Conservation (phyloP, 1,140 invertebrate species). For the Armadillidium nasatum region DNA sequence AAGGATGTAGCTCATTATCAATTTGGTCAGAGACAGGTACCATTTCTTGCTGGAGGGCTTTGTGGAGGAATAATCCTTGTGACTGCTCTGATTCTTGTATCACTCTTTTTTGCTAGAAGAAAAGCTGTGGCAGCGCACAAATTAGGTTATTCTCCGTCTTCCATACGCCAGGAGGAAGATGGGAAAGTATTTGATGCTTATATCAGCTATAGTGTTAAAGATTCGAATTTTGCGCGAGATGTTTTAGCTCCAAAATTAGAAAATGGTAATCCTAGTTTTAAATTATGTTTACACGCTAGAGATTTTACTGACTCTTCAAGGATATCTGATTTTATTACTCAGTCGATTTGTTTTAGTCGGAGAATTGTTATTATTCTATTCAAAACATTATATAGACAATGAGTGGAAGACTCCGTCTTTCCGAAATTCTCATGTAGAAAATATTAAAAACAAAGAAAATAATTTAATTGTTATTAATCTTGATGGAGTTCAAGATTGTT, state of each 20-base stretch:
- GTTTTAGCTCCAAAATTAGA: slow-evolving; percentile 68
- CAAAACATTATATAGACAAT: slow-evolving; percentile 88
- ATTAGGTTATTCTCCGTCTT: slow-evolving; percentile 23
- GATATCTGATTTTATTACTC: slow-evolving; percentile 83
- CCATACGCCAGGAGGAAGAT: slow-evolving; percentile 57
- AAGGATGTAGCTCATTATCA: slow-evolving; percentile 33
- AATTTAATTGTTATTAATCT: slow-evolving; percentile 78
- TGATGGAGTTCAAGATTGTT: slow-evolving; percentile 71
- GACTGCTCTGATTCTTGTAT: slow-evolving; percentile 32
- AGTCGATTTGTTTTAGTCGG: slow-evolving; percentile 82
- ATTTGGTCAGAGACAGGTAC: slow-evolving; percentile 35
- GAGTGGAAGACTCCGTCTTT: slow-evolving; percentile 91
- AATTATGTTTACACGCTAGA: slow-evolving; percentile 83
- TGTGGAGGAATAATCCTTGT: slow-evolving; percentile 34
- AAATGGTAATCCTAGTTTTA: slow-evolving; percentile 70
- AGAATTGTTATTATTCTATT: slow-evolving; percentile 85
- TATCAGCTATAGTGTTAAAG: slow-evolving; percentile 85
- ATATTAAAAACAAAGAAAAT: slow-evolving; percentile 70
- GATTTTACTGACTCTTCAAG: slow-evolving; percentile 62
- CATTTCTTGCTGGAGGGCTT: slow-evolving; percentile 33
- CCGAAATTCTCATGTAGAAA: slow-evolving; percentile 86
- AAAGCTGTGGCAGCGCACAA: slow-evolving; percentile 30
- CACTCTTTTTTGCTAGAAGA: slow-evolving; percentile 37
- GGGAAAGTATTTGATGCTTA: slow-evolving; percentile 93
- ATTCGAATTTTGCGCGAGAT: slow-evolving; percentile 71